A percentile compares a stretch with the other conserved stretches of the same genome.
Conservation (phyloP, 2,888 invertebrate species). For the Sesamia inferens region DNA sequence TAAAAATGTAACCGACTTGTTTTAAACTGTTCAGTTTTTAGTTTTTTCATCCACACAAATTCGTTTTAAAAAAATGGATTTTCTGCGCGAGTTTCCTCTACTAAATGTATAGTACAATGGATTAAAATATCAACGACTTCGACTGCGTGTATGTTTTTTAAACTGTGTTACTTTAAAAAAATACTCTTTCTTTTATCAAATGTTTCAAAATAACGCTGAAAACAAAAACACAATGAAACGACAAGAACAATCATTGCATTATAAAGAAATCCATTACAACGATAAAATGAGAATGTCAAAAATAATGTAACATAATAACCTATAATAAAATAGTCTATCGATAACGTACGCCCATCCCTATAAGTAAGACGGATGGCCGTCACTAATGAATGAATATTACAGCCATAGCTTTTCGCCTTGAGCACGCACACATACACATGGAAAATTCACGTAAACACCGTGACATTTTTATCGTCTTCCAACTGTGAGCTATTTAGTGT, state of each 20-base stretch:
- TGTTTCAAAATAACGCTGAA: not conserved
- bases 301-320: slow-evolving; percentile 13
- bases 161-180: not conserved
- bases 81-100: not conserved
- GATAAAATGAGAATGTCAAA: slow-evolving; percentile 2
- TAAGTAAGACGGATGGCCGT: slow-evolving; percentile 56
- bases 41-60: not conserved
- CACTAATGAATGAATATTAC: slow-evolving; percentile 66
- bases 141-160: too few species aligned
- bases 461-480: slow-evolving; percentile 35
- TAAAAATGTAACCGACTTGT: not conserved
- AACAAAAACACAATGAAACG: not conserved
- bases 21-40: not conserved
- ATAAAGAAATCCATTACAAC: not conserved
- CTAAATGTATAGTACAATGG: not conserved
- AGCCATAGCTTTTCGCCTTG: slow-evolving; percentile 58
- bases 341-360: slow-evolving; percentile 52
- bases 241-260: not conserved
- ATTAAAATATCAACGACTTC: not conserved
- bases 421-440: slow-evolving; percentile 35
- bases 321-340: slow-evolving; percentile 42
- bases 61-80: too few species aligned
- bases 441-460: slow-evolving; percentile 22
- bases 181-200: not conserved
- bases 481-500: slow-evolving; percentile 12